A percentile compares a stretch with the other conserved stretches of the same genome.
phyloP scores from a whole-genome alignment of 2,113 vertebrate genomes.

The Desmodus rotundus region DNA sequence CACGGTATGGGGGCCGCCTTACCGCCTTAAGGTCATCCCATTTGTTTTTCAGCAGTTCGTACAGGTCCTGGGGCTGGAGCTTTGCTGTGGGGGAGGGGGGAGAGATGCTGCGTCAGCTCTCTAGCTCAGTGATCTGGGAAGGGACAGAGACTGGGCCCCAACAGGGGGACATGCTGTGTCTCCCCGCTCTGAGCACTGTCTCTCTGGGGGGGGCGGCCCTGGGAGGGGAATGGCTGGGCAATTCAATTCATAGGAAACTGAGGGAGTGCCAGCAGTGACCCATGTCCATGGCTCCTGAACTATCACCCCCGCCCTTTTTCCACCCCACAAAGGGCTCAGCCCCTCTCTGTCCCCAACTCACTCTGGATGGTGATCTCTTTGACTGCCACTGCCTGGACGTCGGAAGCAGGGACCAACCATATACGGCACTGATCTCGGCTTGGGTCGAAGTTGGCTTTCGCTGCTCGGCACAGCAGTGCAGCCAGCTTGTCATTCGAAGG shows the following conservation, averaged over 20 bases:
- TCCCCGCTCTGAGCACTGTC: rapidly evolving
- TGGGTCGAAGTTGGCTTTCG: slow-evolving; percentile 59
- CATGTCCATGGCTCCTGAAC: neutral
- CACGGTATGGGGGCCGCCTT: neutral
- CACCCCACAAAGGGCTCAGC: neutral
- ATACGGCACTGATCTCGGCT: slow-evolving; percentile 68
- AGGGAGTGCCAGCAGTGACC: neutral
- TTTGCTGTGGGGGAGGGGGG: slow-evolving; percentile 57
- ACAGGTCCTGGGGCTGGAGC: slow-evolving; percentile 49
- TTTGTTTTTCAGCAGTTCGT: slow-evolving; percentile 61
- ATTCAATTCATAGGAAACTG: neutral
- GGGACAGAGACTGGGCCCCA: neutral
- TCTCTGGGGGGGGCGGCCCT: rapidly evolving
- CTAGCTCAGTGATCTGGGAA: neutral
- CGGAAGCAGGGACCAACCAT: rapidly evolving
- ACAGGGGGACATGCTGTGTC: neutral
- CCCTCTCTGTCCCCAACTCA: slow-evolving; percentile 44
- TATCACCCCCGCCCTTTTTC: neutral
- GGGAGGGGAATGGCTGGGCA: neutral
- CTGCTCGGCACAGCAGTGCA: slow-evolving; percentile 69
- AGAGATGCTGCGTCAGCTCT: neutral
- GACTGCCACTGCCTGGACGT: neutral
- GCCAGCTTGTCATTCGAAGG: slow-evolving; percentile 34
- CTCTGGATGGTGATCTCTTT: slow-evolving; percentile 48
- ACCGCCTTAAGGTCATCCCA: slow-evolving; percentile 76